Evolutionary conservation across 2,113 vertebrate species (phyloP).

Genomic region (Trogon surrucura): DNA sequence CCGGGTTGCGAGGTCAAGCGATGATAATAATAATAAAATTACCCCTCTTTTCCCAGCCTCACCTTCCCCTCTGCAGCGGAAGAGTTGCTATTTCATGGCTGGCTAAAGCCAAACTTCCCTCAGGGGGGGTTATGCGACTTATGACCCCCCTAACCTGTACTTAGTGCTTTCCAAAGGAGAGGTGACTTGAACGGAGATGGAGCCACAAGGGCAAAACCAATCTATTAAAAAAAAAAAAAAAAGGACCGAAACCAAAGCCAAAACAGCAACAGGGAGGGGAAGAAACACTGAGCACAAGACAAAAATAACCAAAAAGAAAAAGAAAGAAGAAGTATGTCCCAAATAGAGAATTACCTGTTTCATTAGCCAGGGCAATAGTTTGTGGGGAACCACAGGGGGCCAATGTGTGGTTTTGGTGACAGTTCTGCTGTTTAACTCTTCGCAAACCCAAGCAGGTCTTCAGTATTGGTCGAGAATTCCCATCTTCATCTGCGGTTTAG

Average conservation of each 20-base stretch:
- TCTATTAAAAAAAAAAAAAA: neutral
- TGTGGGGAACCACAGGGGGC: neutral
- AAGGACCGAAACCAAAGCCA: neutral
- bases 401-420: neutral
- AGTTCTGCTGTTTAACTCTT: neutral
- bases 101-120: constrained; percentile 81
- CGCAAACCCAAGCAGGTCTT: neutral
- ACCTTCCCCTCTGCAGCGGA: constrained; percentile 54
- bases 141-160: constrained; percentile 86
- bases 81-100: constrained; percentile 81
- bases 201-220: constrained; percentile 52
- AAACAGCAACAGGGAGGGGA: neutral
- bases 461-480: fast-evolving
- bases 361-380: neutral
- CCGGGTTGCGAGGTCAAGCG: constrained; percentile 4
- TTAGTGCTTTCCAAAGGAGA: constrained; percentile 86
- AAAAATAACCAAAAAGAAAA: neutral
- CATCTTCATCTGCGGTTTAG: fast-evolving
- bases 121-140: constrained; percentile 85
- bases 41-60: neutral
- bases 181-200: constrained; percentile 68
- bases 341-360: neutral
- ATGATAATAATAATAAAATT: constrained; percentile 48
- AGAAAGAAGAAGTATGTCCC: constrained; percentile 27
- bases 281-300: neutral